Base-by-base conservation (phyloP, 2,113 vertebrate species). In the Silurus glanis region DNA sequence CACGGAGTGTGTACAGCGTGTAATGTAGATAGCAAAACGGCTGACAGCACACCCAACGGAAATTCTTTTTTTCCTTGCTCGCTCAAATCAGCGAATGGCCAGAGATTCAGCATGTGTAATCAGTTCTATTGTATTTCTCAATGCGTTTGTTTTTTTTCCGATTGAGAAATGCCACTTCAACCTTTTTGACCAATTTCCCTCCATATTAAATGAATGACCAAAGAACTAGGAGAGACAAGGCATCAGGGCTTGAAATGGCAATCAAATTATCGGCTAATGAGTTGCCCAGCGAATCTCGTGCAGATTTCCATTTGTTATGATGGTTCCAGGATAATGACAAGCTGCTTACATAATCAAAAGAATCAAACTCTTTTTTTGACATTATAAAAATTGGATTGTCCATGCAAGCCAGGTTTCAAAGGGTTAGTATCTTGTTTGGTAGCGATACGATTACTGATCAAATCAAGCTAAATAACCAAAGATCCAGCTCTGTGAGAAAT, bases 401-500 rank as follows among this genome's bases (percentile, higher is more conserved):
- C 9, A 19, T 80, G 28, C 78, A 45, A 61, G 37, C 13, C 21
- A 25, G 6, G 5, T 75, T 49, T 59, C 56, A 49, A 25, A 45
- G 78, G 16, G 21, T 47, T n/a, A 9, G 19, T 83, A 16, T 37
- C 17, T 12, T 55, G n/a, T 51, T 62, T 53, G 71, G 14, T 8
- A 28, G 53, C 25, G 53, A 19, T 74, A 58, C 9, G 71, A 25
- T 19, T 13, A 16, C 0, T 21, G 3, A 5, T 69, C 17, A 78
- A 76, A 66, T 53, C n/a, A 74, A 69, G 59, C 37, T 19, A 85
- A 14, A 81, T 72, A 19, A 71, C 74, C 55, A 88, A 71, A 67
- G 91, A 92, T 87, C 89, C 85, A 66, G 88, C 89, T 87, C 37
- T 90, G 89, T 88, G 23, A 93, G 94, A 94, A 95, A 95, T 93